A percentile compares a stretch with the other conserved stretches of the same genome.
Conservation (phyloP, 2,113 vertebrate species). For the Mohoua ochrocephala region DNA sequence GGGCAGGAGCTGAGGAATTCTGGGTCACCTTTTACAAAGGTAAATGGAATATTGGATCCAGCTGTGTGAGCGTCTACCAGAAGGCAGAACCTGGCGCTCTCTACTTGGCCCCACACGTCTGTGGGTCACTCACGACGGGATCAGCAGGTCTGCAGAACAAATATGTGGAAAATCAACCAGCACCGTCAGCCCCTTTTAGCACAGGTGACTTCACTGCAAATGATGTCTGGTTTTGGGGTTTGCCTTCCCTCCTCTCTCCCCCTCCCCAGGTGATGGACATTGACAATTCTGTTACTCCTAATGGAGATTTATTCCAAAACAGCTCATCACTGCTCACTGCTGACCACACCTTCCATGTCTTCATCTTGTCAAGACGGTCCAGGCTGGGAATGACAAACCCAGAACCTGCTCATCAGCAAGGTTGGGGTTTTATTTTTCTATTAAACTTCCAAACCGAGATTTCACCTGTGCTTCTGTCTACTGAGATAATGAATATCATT, state of each 20-base stretch:
- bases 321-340: not conserved
- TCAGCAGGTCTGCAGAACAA: not conserved
- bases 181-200: not conserved
- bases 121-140: not conserved
- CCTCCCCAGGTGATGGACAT: not conserved
- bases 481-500: not conserved
- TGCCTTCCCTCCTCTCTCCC: not conserved
- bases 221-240: not conserved
- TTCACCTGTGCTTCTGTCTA: not conserved
- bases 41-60: not conserved
- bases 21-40: not conserved
- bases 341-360: not conserved
- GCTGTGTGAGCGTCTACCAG: not conserved
- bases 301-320: not conserved
- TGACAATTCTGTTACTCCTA: not conserved
- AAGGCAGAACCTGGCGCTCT: not conserved
- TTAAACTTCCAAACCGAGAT: not conserved
- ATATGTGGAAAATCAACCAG: not conserved
- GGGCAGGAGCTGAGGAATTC: not conserved
- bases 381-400: not conserved
- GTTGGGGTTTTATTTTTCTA: not conserved
- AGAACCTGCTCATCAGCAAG: not conserved
- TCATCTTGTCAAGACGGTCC: not conserved
- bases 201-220: not conserved
- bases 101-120: not conserved